Conservation (phyloP, 2,797 vertebrate species). For the Gymnoscopelus microlampas region DNA sequence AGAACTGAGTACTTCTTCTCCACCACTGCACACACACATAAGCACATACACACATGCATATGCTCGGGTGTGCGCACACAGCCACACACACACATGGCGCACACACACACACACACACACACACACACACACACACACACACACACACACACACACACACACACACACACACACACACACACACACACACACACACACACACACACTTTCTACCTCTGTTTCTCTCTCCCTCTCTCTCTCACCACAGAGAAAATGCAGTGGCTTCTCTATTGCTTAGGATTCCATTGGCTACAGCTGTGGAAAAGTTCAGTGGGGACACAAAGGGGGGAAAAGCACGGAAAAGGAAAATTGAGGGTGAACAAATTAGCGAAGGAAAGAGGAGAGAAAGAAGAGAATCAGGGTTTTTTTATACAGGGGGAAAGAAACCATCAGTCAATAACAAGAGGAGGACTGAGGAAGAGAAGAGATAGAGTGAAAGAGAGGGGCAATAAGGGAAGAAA, state of each 20-base stretch:
- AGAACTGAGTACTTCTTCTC: too few relatives aligned
- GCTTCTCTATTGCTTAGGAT: slow-evolving; percentile 61
- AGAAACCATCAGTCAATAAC: background rate
- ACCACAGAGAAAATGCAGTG: slow-evolving; percentile 51
- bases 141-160: background rate
- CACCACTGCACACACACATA: slow-evolving; percentile 3
- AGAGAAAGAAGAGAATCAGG: background rate
- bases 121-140: slow-evolving; percentile 18
- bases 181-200: background rate
- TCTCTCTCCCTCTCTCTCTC: background rate
- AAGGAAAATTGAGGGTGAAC: slow-evolving; percentile 36
- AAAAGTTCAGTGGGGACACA: slow-evolving; percentile 62
- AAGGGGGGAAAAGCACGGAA: slow-evolving; percentile 23
- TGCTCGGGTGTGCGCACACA: background rate
- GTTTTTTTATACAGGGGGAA: background rate
- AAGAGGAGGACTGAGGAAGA: background rate
- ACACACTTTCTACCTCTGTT: background rate
- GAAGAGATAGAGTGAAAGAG: background rate
- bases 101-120: background rate
- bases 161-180: slow-evolving; percentile 21
- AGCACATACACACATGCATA: slow-evolving; percentile 1
- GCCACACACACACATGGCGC: background rate
- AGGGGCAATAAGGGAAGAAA: slow-evolving; percentile 20
- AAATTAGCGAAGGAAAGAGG: slow-evolving; percentile 20
- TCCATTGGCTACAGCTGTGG: slow-evolving; percentile 75